Evolutionary conservation across 92 coral and sea anemone species (phyloP).

Genomic region (Virgularia gustaviana): DNA sequence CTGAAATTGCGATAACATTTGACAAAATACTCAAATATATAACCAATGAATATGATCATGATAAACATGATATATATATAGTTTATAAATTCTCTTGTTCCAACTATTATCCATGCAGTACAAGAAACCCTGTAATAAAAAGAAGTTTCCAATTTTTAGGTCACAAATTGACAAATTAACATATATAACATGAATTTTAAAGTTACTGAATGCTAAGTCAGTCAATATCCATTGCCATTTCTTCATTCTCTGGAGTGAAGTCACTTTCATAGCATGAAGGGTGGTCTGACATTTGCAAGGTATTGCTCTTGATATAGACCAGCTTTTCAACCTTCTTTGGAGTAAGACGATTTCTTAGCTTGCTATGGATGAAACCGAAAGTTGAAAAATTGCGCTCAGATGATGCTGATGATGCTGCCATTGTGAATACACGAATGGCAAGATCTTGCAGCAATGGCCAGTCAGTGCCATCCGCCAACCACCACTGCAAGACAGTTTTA

Average conservation of each 20-base stretch:
- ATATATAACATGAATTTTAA: too few species aligned
- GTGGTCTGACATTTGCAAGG: neutral
- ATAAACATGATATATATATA: too few species aligned
- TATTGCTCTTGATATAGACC: constrained; percentile 1
- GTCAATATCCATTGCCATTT: neutral
- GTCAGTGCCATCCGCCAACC: constrained; percentile 25
- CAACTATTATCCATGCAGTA: too few species aligned
- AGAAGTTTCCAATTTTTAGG: too few species aligned
- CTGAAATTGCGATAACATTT: too few species aligned
- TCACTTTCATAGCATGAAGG: neutral
- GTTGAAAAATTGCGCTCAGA: constrained; percentile 5
- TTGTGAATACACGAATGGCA: neutral
- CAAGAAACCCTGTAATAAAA: too few species aligned
- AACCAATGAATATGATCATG: too few species aligned
- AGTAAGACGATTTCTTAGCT: constrained; percentile 4
- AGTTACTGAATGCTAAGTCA: too few species aligned
- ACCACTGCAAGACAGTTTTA: constrained; percentile 22
- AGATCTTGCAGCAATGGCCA: constrained; percentile 21
- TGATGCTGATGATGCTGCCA: constrained; percentile 14
- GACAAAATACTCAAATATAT: too few species aligned
- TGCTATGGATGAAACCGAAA: neutral
- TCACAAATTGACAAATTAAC: too few species aligned
- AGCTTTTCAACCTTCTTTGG: constrained; percentile 8
- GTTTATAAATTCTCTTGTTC: too few species aligned
- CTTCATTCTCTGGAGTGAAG: neutral